These are phyloP conservation scores for Tenthredo distinguenda DNA, from an alignment of 2,888 invertebrate species.

Conservation along the genomic window DNA sequence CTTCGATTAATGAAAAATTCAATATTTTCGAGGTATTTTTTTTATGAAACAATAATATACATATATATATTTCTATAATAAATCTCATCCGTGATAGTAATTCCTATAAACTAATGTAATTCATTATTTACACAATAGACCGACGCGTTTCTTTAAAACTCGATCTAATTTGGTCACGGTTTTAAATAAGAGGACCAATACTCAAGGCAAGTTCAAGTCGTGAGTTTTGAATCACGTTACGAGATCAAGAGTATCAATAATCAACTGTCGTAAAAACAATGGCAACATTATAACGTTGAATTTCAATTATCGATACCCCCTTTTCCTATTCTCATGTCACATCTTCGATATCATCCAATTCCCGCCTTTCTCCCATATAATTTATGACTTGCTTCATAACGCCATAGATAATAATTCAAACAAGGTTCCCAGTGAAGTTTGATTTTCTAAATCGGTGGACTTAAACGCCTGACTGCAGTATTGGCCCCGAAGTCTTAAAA, in stretches of 20 bases:
- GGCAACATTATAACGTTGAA: background rate
- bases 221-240: background rate
- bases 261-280: background rate
- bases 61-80: slow-evolving; percentile 67
- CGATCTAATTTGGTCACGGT: slow-evolving; percentile 47
- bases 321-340: background rate
- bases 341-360: background rate
- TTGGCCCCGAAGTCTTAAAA: slow-evolving; percentile 15
- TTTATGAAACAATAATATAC: slow-evolving; percentile 38
- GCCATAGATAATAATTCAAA: background rate
- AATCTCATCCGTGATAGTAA: slow-evolving; percentile 65
- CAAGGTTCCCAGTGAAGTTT: background rate
- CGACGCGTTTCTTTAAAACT: slow-evolving; percentile 25
- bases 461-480: slow-evolving; percentile 10
- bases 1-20: background rate
- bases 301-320: background rate
- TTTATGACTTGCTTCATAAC: background rate
- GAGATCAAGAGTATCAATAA: background rate
- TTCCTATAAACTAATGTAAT: slow-evolving; percentile 23
- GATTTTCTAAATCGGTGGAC: background rate
- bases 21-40: slow-evolving; percentile 12
- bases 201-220: slow-evolving; percentile 48
- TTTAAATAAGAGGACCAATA: slow-evolving; percentile 40
- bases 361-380: background rate
- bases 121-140: slow-evolving; percentile 42